Conservation (phyloP, 2,888 invertebrate species). For the Plebejus melissa region DNA sequence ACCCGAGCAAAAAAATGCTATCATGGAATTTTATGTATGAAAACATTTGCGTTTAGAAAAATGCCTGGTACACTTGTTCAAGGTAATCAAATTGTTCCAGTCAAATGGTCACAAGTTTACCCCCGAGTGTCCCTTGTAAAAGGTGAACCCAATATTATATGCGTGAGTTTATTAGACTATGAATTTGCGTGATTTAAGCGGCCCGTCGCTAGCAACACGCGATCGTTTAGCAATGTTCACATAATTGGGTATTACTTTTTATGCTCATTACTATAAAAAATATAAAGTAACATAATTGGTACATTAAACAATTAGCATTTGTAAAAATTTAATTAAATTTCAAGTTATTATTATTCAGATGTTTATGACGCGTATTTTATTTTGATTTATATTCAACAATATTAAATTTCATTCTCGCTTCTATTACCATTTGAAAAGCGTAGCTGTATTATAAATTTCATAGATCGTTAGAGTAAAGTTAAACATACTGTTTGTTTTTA, state of each 20-base stretch:
- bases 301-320: not conserved
- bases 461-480: no score
- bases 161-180: conserved; percentile 24
- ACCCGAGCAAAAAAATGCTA: not conserved
- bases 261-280: not conserved
- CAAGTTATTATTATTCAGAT: not conserved
- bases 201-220: conserved; percentile 4
- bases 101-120: conserved; percentile 41
- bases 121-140: conserved; percentile 29
- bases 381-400: not conserved
- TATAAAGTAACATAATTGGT: not conserved
- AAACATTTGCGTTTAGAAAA: conserved; percentile 2
- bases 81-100: conserved; percentile 52
- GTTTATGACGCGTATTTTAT: not conserved
- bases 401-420: not conserved
- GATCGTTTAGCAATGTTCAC: not conserved
- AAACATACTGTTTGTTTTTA: no score
- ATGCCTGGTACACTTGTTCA: conserved; percentile 35
- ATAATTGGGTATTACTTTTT: not conserved
- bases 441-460: no score
- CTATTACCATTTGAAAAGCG: no score
- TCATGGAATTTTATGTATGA: not conserved
- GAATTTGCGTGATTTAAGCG: conserved; percentile 19
- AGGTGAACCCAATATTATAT: not conserved
- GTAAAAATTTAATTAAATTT: not conserved